Base-by-base conservation (phyloP, 1,140 invertebrate genomes). In the Caerostris darwini region DNA sequence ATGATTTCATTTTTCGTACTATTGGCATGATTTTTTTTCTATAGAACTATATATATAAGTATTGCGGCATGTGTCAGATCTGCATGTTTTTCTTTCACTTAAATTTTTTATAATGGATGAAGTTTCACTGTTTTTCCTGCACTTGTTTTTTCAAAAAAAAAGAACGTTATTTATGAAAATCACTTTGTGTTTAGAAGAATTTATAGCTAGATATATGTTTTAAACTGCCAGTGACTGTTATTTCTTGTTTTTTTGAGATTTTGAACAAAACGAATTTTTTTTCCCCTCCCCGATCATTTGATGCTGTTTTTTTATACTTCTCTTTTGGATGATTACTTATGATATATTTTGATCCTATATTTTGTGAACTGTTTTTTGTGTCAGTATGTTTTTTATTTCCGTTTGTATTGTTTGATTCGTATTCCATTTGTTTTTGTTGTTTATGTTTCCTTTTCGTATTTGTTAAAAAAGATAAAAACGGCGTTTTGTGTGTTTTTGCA, bases 361-460 rank as follows among this genome's bases (percentile, higher is more conserved):
- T 93, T 93, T 93, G 92, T 93, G 85, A 81, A 67, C 53, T 64
- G 61, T 93, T 93, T 34, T 93, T 93, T 93, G 69, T 93, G 69
- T 89, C 64, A 58, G 5, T 88, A 77, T 77, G 56, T 81, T 88
- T 92, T 57, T 81, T 91, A 17, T 64, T 88, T 88, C 14, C 61
- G 81, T 93, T 86, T 93, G 57, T 93, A 93, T 93, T 86, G 59
- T 86, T 93, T 93, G 14, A 93, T 3, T 64, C 81, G 58, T 86
- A 50, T 91, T 56, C 14, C 14, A 61, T 83, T 91, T 83, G 8
- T 86, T 85, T 92, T 85, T 89, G 69, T 93, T 93, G 53, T 14
- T 64, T 92, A 19, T 7, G 7, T 92, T 92, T 92, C 34, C 14
- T 92, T 93, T 87, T 81, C 82, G 61, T 93, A 58, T 34, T 53